These are phyloP conservation scores for Osmoderma eremita DNA, from an alignment of 2,888 invertebrate species.

Conservation along the genomic window DNA sequence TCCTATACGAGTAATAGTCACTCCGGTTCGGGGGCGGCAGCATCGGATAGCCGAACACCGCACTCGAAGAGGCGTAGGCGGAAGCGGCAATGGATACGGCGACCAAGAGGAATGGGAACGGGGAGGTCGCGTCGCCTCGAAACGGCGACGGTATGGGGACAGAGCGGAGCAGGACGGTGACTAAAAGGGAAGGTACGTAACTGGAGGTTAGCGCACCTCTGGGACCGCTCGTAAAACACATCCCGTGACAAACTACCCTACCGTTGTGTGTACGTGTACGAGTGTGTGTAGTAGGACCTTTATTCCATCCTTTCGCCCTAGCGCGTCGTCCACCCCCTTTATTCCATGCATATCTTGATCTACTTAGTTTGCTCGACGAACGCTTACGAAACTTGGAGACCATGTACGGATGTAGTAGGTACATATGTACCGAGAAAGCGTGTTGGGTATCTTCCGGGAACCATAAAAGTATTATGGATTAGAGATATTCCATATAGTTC, in stretches of 20 bases:
- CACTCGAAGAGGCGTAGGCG: conserved; percentile 4
- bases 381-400: conserved; percentile 22
- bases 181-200: conserved; percentile 64
- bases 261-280: conserved; percentile 31
- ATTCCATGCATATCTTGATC: conserved; percentile 43
- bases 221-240: conserved; percentile 64
- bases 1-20: conserved; percentile 32
- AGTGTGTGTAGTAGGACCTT: conserved; percentile 23
- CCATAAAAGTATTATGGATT: conserved; percentile 1
- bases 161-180: conserved; percentile 48
- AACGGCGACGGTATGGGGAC: conserved; percentile 3
- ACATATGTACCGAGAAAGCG: conserved; percentile 11
- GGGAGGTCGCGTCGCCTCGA: conserved; percentile 4
- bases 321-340: conserved; percentile 31
- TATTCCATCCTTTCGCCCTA: conserved; percentile 23
- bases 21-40: conserved; percentile 25
- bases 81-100: conserved; percentile 10
- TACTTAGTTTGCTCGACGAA: conserved; percentile 37
- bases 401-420: not conserved
- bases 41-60: conserved; percentile 13
- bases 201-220: conserved; percentile 63
- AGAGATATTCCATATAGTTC: too few species aligned
- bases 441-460: not conserved
- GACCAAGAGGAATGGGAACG: conserved; percentile 4
- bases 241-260: conserved; percentile 61